Percentiles rank a stretch among this genome's conserved stretches.
These are phyloP conservation scores for Scaptomyza reducta DNA, from an alignment of 2,888 invertebrate species.

Conservation along the genomic window DNA sequence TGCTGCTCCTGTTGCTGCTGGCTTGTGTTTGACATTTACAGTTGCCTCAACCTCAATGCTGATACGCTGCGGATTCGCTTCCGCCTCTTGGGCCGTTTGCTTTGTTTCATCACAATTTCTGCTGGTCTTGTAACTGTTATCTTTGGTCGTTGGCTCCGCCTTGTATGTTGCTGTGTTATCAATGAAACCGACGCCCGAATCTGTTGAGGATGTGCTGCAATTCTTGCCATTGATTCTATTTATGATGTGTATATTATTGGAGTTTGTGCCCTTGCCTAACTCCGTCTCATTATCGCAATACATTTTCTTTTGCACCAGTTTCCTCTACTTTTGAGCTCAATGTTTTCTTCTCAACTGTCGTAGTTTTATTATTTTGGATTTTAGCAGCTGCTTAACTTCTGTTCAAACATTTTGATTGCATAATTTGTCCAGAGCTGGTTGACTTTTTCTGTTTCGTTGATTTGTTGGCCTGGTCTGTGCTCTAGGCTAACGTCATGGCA, in stretches of 20 bases:
- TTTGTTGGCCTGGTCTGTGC: constrained; percentile 28
- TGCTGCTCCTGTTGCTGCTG: constrained; percentile 4
- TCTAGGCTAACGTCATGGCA: constrained; percentile 51
- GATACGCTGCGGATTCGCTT: constrained; percentile 42
- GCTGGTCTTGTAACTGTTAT: constrained; percentile 23
- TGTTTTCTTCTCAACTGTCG: not conserved
- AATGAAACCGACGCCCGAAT: constrained; percentile 81
- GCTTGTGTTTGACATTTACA: constrained; percentile 48
- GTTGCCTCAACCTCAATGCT: constrained; percentile 69
- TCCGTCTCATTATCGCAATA: constrained; percentile 68
- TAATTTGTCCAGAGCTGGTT: not conserved
- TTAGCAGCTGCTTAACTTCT: constrained; percentile 19
- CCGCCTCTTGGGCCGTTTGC: not conserved
- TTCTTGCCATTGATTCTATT: constrained; percentile 64
- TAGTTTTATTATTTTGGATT: not conserved
- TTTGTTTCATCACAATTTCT: constrained; percentile 15
- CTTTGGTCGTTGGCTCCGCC: constrained; percentile 49
- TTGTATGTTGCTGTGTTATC: constrained; percentile 68
- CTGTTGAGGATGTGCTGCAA: constrained; percentile 80
- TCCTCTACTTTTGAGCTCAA: not conserved
- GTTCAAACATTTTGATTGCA: constrained; percentile 21
- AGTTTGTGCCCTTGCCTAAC: constrained; percentile 46
- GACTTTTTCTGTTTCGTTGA: constrained; percentile 3
- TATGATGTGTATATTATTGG: constrained; percentile 48
- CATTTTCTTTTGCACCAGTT: constrained; percentile 56